These are phyloP conservation scores for Lasioglossum leucozonium DNA, from an alignment of 2,888 invertebrate species.

Conservation along the genomic window DNA sequence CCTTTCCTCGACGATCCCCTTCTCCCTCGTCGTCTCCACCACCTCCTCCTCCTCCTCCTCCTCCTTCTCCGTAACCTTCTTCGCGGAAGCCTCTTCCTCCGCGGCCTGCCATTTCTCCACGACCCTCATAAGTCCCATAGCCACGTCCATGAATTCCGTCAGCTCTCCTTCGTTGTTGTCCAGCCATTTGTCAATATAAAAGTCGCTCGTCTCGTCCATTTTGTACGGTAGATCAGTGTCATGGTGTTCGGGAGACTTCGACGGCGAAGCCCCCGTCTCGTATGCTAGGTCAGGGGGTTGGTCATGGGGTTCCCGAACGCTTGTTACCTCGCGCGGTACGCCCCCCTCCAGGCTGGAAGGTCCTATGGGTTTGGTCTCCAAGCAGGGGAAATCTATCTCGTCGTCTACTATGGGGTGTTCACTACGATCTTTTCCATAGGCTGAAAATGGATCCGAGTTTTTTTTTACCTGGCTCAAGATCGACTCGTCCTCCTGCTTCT, in stretches of 20 bases:
- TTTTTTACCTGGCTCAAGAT: conserved; percentile 82
- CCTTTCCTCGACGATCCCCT: conserved; percentile 54
- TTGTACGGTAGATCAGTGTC: neutral
- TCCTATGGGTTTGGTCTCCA: conserved; percentile 81
- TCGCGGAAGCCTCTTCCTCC: conserved; percentile 60
- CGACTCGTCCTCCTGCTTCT: conserved; percentile 61
- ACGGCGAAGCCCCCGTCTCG: neutral
- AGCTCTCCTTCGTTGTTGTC: neutral
- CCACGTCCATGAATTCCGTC: conserved; percentile 8
- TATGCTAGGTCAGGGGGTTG: neutral
- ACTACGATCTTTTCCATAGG: conserved; percentile 79
- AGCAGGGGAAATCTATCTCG: conserved; percentile 81
- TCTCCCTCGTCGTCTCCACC: conserved; percentile 41
- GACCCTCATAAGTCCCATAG: conserved; percentile 72
- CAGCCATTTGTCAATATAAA: conserved; percentile 66
- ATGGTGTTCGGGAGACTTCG: neutral
- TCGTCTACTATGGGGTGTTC: conserved; percentile 72
- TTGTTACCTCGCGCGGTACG: conserved; percentile 41
- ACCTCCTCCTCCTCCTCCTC: conserved; percentile 42
- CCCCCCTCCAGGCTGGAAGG: conserved; percentile 62
- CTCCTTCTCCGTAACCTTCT: conserved; percentile 58
- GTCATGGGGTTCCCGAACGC: conserved; percentile 4
- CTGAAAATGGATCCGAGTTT: conserved; percentile 84
- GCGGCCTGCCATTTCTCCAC: conserved; percentile 71
- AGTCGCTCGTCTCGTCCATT: conserved; percentile 7